Base-by-base conservation (phyloP, 2,888 invertebrate species). In the Acronicta psi region DNA sequence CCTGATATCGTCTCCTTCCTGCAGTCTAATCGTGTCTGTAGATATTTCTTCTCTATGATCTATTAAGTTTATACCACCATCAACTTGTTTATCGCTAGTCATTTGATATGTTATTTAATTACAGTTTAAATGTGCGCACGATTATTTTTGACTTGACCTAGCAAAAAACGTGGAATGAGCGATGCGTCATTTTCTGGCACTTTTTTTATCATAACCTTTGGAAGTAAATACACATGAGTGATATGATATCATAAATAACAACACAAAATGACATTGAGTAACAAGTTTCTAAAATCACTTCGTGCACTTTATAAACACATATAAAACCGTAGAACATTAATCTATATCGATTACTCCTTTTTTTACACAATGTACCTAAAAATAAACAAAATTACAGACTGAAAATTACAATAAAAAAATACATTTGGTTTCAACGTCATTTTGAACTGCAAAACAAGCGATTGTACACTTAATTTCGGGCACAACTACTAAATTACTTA, bases 111-210 rank as follows among this genome's bases (percentile, higher is more conserved):
- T 53, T 47, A 59, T 66, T 64, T 59, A 40, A 59, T 63, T 59
- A 50, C 62, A 34, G 20, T 38, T 43, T 16, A 44, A n/a, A 25
- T 54, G 40, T 49, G 49, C 18, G 31, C 18, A 49, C 25, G 25
- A 37, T 18, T 64, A 60, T 60, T 67, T 67, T 41, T 54, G 60
- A 40, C 20, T 45, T 17, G n/a, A 25, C 29, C 23, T 23, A 52
- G 38, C 38, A 66, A 40, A 66, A 49, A 47, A 55, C 18, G 6
- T 11, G 0, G 17, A 41, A 49, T 42, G 34, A 42, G 50, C 50
- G 54, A 69, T 69, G 59, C 40, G 67, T 68, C 59, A 68, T 54
- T 4, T 14, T 38, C 13, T 44, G 40, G 45, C 46, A 66, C 50
- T 34, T 56, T 45, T 16, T 60, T 60, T 44, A 56, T 66, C 57